phyloP scores from a whole-genome alignment of 2,797 vertebrate genomes.

The Huso huso region DNA sequence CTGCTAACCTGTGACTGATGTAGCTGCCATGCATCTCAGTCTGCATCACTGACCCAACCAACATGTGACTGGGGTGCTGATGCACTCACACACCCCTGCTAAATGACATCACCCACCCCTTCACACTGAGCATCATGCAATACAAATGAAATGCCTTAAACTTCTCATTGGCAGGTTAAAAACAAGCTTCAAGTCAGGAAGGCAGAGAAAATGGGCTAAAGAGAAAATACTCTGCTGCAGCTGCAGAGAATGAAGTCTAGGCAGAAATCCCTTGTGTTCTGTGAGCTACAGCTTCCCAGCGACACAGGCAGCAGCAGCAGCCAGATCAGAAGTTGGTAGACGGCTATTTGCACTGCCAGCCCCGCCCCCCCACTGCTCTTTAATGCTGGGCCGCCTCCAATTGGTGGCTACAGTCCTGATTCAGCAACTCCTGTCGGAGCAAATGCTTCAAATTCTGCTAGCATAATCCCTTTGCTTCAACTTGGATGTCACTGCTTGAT shows the following conservation, averaged over 20 bases:
- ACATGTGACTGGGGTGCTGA: slow-evolving; percentile 97
- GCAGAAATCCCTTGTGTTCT: slow-evolving; percentile 21
- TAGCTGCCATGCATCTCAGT: slow-evolving; percentile 77
- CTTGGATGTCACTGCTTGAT: slow-evolving; percentile 46
- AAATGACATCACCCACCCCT: slow-evolving; percentile 82
- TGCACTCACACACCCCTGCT: slow-evolving; percentile 83
- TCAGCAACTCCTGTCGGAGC: slow-evolving; percentile 66
- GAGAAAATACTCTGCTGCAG: slow-evolving; percentile 14
- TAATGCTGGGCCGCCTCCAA: slow-evolving; percentile 78
- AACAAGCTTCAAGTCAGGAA: slow-evolving; percentile 32
- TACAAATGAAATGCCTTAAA: slow-evolving; percentile 61
- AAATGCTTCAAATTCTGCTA: slow-evolving; percentile 47
- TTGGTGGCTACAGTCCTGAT: slow-evolving; percentile 71
- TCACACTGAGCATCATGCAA: slow-evolving; percentile 58
- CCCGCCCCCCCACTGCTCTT: slow-evolving; percentile 46
- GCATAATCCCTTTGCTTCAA: slow-evolving; percentile 52
- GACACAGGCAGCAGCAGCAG: slow-evolving; percentile 44
- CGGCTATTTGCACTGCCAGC: slow-evolving; percentile 44
- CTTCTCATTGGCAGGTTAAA: slow-evolving; percentile 38
- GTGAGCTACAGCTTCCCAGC: slow-evolving; percentile 15
- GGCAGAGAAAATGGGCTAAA: slow-evolving; percentile 38
- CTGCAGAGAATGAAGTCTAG: slow-evolving; percentile 9
- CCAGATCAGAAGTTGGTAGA: slow-evolving; percentile 64
- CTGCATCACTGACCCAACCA: slow-evolving; percentile 91
- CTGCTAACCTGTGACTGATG: slow-evolving; percentile 61